A percentile compares a stretch with the other conserved stretches of the same genome.
phyloP scores from a whole-genome alignment of 2,797 vertebrate genomes.

The Arctocebus calabarensis region DNA sequence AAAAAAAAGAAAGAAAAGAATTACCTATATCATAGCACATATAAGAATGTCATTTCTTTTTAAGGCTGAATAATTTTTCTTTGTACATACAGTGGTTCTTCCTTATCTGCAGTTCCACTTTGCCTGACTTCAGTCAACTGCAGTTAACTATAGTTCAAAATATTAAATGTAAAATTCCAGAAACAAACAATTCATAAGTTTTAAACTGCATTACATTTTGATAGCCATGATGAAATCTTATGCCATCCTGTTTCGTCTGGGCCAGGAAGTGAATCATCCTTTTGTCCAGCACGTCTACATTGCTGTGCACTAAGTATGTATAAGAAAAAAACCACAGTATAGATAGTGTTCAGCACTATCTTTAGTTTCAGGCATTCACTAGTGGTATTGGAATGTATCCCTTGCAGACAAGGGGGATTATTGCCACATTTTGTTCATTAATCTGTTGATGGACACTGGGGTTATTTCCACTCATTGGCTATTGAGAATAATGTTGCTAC shows the following conservation, averaged over 20 bases:
- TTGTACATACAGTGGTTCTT: not conserved
- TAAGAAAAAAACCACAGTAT: not conserved
- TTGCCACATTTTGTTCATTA: not conserved
- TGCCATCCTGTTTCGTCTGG: not conserved
- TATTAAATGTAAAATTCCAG: not conserved
- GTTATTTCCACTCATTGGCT: not conserved
- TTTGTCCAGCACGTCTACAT: not conserved
- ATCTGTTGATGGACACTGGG: not conserved
- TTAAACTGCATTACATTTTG: not conserved
- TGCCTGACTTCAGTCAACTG: not conserved
- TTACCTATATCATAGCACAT: no score
- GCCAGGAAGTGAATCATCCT: not conserved
- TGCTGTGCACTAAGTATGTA: not conserved
- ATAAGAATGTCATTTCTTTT: not conserved
- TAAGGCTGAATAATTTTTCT: not conserved
- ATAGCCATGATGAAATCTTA: not conserved
- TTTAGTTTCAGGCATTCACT: not conserved
- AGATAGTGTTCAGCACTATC: not conserved
- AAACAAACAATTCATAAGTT: not conserved
- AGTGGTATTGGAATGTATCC: not conserved
- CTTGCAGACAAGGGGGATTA: not conserved
- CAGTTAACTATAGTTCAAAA: not conserved
- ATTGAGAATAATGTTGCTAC: not conserved
- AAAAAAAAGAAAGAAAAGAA: no score
- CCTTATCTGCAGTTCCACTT: not conserved